Evolutionary conservation across 2,113 vertebrate genomes (phyloP).

Genomic region (Ascaphus truei): DNA sequence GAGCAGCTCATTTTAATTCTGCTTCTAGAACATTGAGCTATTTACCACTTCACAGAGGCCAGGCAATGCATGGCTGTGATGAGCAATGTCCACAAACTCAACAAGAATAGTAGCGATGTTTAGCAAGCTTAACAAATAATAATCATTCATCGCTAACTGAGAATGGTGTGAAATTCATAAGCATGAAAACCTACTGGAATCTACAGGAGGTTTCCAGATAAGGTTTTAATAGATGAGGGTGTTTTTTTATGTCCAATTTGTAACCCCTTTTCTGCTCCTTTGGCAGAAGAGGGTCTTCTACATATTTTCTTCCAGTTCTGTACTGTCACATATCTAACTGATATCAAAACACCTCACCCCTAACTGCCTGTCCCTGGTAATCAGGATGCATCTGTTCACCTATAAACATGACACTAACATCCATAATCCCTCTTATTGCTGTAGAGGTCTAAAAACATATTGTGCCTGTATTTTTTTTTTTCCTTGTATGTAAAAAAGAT

Average conservation of each 20-base stretch:
- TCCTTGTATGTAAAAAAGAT: background rate
- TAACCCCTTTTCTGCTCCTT: no score
- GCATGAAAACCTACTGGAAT: no score
- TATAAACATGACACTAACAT: conserved; percentile 12
- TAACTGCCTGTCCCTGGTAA: conserved; percentile 9
- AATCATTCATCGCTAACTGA: no score
- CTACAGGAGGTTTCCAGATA: background rate
- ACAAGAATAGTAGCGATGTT: background rate
- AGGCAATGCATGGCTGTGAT: conserved; percentile 1
- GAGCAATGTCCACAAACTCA: background rate
- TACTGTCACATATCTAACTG: no score
- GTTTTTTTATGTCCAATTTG: no score
- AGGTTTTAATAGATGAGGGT: conserved; percentile 8
- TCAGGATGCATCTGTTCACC: conserved; percentile 4
- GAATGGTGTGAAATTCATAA: no score
- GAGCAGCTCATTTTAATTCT: no score
- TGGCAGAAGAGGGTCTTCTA: no score
- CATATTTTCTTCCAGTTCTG: no score
- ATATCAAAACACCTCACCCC: no score
- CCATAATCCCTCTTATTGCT: background rate
- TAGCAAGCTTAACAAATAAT: background rate
- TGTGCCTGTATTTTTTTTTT: no score
- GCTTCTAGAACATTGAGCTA: no score
- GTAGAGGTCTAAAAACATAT: conserved; percentile 10
- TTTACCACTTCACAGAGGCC: background rate